A percentile compares a stretch with the other conserved stretches of the same genome.
phyloP scores from a whole-genome alignment of 2,888 invertebrate genomes.

The Sinhomidia bicolor region DNA sequence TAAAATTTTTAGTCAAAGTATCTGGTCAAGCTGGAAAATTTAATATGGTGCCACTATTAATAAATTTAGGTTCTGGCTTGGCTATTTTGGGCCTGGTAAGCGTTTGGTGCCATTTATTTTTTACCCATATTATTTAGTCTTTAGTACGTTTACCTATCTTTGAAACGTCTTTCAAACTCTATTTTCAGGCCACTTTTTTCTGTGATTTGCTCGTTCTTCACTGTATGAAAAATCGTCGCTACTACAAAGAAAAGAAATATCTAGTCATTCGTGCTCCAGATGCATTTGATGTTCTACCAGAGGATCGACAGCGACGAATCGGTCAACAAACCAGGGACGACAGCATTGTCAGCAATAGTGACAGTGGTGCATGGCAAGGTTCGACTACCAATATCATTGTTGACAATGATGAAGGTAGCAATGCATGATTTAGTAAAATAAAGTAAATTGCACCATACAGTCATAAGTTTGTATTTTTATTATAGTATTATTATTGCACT shows the following conservation, averaged over 20 bases:
- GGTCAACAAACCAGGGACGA: neutral
- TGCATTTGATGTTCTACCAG: conserved; percentile 74
- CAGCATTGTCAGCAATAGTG: neutral
- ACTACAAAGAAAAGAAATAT: conserved; percentile 78
- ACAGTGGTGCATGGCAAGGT: conserved; percentile 50
- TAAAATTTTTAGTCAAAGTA: conserved; percentile 83
- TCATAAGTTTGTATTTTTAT: no score
- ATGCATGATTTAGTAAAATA: neutral
- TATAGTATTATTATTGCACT: no score
- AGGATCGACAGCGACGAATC: conserved; percentile 1
- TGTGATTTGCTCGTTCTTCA: conserved; percentile 83
- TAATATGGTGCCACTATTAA: conserved; percentile 82
- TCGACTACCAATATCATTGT: conserved; percentile 1
- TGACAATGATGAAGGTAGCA: neutral
- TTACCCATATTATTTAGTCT: neutral
- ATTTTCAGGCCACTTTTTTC: conserved; percentile 82
- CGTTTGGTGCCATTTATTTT: no score
- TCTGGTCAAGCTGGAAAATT: conserved; percentile 83
- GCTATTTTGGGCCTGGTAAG: conserved; percentile 83
- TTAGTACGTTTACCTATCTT: no score
- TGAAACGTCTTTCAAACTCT: conserved; percentile 27
- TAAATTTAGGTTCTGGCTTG: conserved; percentile 83
- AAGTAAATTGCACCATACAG: neutral
- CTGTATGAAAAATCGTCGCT: conserved; percentile 81
- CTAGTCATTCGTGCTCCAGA: conserved; percentile 77